phyloP scores from a whole-genome alignment of 2,888 invertebrate species.

The Caradrina clavipalpis region DNA sequence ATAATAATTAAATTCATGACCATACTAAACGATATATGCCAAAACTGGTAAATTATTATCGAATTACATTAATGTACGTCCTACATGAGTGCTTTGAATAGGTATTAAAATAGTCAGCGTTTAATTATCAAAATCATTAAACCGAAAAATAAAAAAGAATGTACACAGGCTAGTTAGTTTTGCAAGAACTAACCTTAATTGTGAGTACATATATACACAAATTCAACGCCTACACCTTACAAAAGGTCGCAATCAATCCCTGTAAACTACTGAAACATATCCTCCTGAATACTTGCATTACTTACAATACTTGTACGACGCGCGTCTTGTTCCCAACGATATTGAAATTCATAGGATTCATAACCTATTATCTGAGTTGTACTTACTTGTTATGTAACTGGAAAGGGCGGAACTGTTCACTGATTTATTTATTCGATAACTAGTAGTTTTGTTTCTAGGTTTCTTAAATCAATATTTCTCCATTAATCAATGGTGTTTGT shows the following conservation, averaged over 20 bases:
- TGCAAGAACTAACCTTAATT: too few species aligned
- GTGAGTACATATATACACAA: not conserved
- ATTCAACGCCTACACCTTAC: constrained; percentile 19
- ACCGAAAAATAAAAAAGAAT: too few species aligned
- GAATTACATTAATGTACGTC: too few species aligned
- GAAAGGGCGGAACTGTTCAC: constrained; percentile 7
- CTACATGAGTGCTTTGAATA: too few species aligned
- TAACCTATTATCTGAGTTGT: constrained; percentile 41
- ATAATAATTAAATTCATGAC: too few species aligned
- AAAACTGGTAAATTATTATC: too few species aligned
- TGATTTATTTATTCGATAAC: constrained; percentile 26
- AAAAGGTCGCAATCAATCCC: constrained; percentile 29
- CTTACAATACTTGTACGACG: not conserved
- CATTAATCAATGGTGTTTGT: too few species aligned
- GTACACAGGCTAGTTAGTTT: too few species aligned
- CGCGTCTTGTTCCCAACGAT: constrained; percentile 29
- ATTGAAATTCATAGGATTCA: constrained; percentile 47
- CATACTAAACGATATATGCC: too few species aligned
- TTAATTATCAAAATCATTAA: too few species aligned
- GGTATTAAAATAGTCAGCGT: too few species aligned
- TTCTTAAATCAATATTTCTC: not conserved
- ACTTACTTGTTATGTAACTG: constrained; percentile 2
- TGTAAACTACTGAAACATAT: constrained; percentile 32
- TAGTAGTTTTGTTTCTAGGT: not conserved
- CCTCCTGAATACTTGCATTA: constrained; percentile 20